These are phyloP conservation scores for Cryptus armator DNA, from an alignment of 2,888 invertebrate species.

Conservation along the genomic window DNA sequence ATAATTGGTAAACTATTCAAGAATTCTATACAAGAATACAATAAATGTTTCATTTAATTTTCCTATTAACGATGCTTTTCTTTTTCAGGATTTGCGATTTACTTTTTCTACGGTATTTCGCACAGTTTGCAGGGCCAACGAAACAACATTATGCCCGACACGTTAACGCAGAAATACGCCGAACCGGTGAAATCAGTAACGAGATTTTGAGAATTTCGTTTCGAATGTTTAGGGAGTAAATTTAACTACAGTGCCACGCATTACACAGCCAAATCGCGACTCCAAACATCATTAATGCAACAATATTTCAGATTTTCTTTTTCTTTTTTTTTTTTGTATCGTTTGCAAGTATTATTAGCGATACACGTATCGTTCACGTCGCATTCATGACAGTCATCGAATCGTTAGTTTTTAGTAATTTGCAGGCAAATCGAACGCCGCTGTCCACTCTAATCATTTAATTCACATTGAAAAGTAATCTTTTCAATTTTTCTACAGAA, in stretches of 20 bases:
- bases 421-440: neutral
- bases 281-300: slow-evolving; percentile 40
- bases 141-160: slow-evolving; percentile 75
- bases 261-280: slow-evolving; percentile 8
- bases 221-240: neutral
- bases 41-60: neutral
- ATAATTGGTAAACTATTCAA: slow-evolving; percentile 87
- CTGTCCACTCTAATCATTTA: neutral
- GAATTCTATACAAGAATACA: no score
- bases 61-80: slow-evolving; percentile 70
- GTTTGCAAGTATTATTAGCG: slow-evolving; percentile 22
- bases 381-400: slow-evolving; percentile 61
- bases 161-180: slow-evolving; percentile 73
- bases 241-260: neutral
- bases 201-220: slow-evolving; percentile 60
- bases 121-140: slow-evolving; percentile 89
- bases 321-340: neutral
- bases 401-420: slow-evolving; percentile 43
- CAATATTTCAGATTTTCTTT: slow-evolving; percentile 13
- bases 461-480: neutral
- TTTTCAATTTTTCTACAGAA: neutral
- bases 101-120: slow-evolving; percentile 93
- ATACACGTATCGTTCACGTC: slow-evolving; percentile 30
- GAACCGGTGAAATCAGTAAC: slow-evolving; percentile 74
- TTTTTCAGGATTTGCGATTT: slow-evolving; percentile 92